Percentiles rank a stretch among this genome's conserved stretches.
Evolutionary conservation across 2,888 invertebrate genomes (phyloP).

Genomic region (Meliscaeva auricollis): DNA sequence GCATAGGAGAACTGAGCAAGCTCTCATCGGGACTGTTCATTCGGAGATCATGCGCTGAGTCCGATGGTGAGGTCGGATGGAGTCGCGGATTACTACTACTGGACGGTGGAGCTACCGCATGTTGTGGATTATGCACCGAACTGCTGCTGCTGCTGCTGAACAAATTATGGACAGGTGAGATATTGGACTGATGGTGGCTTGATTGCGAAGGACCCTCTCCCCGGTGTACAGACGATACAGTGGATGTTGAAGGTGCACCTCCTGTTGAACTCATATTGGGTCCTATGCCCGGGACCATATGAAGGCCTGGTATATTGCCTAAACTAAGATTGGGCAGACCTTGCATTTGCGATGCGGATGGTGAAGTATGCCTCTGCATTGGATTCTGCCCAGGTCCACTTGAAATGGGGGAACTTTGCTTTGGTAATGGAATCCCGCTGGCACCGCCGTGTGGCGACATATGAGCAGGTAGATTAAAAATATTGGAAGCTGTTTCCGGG

Average conservation of each 20-base stretch:
- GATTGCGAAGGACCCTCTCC: slow-evolving; percentile 59
- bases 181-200: slow-evolving; percentile 63
- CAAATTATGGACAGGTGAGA: slow-evolving; percentile 69
- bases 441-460: slow-evolving; percentile 79
- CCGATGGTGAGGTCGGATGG: slow-evolving; percentile 82
- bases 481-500: slow-evolving; percentile 85
- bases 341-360: slow-evolving; percentile 69
- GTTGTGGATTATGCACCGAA: slow-evolving; percentile 48
- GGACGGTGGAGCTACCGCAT: slow-evolving; percentile 65
- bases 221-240: slow-evolving; percentile 59
- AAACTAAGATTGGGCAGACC: slow-evolving; percentile 77
- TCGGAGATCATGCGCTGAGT: slow-evolving; percentile 82
- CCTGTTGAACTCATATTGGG: slow-evolving; percentile 73
- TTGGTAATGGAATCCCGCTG: slow-evolving; percentile 81
- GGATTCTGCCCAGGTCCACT: slow-evolving; percentile 57
- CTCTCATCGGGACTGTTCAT: slow-evolving; percentile 86
- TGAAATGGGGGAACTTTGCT: slow-evolving; percentile 84
- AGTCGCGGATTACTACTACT: slow-evolving; percentile 62
- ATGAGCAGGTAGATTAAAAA: slow-evolving; percentile 83
- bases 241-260: slow-evolving; percentile 64
- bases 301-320: slow-evolving; percentile 77
- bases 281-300: slow-evolving; percentile 77
- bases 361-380: slow-evolving; percentile 74
- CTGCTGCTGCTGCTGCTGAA: slow-evolving; percentile 65
- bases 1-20: slow-evolving; percentile 87